A percentile compares a stretch with the other conserved stretches of the same genome.
Conservation (phyloP, 92 coral and sea anemone genomes). For the Phenganax marumi region DNA sequence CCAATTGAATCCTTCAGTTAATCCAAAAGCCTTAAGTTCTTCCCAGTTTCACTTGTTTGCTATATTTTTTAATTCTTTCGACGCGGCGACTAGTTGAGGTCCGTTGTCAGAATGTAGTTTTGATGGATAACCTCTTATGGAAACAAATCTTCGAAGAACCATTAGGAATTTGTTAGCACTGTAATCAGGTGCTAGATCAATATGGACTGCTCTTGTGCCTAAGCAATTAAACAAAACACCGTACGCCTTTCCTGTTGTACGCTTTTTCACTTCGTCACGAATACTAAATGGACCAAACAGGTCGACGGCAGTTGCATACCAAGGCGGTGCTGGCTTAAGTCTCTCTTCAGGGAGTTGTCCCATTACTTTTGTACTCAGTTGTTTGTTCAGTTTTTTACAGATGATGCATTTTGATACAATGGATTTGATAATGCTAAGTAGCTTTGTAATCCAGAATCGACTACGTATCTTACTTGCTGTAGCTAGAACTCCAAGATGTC, state of each 20-base stretch:
- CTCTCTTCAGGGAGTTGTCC: constrained; percentile 55
- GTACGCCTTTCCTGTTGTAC: constrained; percentile 50
- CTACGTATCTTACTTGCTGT: constrained; percentile 52
- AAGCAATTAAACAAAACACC: constrained; percentile 59
- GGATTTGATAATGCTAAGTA: constrained; percentile 43
- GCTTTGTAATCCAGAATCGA: constrained; percentile 55
- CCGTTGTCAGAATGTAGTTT: constrained; percentile 49
- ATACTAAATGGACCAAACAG: constrained; percentile 59
- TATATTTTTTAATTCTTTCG: constrained; percentile 26
- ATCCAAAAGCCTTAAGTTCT: neutral
- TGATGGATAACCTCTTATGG: constrained; percentile 53
- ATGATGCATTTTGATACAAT: constrained; percentile 51
- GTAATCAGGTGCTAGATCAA: constrained; percentile 52
- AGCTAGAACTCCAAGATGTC: constrained; percentile 56
- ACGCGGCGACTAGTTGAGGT: constrained; percentile 50
- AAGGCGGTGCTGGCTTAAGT: constrained; percentile 56
- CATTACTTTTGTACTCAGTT: constrained; percentile 7
- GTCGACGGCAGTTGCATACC: constrained; percentile 56
- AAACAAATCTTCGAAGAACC: constrained; percentile 60
- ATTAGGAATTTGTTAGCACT: constrained; percentile 55
- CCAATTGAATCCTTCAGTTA: neutral
- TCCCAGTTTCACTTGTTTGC: neutral
- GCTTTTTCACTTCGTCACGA: constrained; percentile 53
- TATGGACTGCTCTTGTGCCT: constrained; percentile 54
- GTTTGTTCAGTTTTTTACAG: constrained; percentile 28